Evolutionary conservation across 2,797 vertebrate species (phyloP).

Genomic region (Melanitta fusca): DNA sequence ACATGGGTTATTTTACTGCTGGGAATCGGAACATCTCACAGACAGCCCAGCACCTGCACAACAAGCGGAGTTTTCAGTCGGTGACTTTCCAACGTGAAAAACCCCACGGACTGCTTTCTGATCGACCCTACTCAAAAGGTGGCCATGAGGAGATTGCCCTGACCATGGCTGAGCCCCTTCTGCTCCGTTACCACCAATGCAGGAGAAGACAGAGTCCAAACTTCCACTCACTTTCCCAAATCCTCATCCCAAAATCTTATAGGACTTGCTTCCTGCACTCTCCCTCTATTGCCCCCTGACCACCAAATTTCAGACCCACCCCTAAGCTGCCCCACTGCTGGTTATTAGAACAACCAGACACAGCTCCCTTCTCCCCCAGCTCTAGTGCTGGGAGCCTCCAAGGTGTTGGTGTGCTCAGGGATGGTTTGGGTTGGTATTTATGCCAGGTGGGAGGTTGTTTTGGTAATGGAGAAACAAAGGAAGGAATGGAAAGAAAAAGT

Average conservation of each 20-base stretch:
- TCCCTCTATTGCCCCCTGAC: background rate
- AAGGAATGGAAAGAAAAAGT: background rate
- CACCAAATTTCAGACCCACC: background rate
- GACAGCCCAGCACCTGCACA: background rate
- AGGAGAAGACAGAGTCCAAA: background rate
- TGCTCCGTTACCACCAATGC: background rate
- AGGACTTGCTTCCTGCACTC: background rate
- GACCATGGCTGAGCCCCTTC: background rate
- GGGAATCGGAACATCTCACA: background rate
- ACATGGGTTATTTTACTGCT: fast-evolving
- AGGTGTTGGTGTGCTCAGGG: background rate
- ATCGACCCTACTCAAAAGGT: background rate
- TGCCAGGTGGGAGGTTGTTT: background rate
- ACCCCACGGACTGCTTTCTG: background rate
- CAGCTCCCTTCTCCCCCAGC: background rate
- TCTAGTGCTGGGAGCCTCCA: background rate
- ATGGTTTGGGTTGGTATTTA: background rate
- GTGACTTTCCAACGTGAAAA: background rate
- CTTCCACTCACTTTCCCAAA: background rate
- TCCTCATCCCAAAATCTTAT: background rate
- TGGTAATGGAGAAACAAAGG: background rate
- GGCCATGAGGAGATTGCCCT: background rate
- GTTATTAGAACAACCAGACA: background rate
- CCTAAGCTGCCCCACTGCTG: background rate
- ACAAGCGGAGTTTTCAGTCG: fast-evolving